A percentile compares a stretch with the other conserved stretches of the same genome.
Evolutionary conservation across 2,888 invertebrate genomes (phyloP).

Genomic region (Pyrrhosoma nymphula): DNA sequence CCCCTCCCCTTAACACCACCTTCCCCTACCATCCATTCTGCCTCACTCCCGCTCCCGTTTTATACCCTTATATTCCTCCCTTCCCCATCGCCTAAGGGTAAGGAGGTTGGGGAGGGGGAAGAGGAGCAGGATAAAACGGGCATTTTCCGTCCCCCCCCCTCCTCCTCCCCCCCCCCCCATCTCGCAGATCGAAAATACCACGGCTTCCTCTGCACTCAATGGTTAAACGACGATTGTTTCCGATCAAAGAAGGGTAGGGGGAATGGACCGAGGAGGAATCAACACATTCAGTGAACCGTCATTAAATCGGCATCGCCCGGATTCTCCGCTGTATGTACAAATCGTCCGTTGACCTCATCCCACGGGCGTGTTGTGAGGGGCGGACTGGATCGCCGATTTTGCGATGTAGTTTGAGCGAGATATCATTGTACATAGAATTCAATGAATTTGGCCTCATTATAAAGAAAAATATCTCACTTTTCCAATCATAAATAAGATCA

Average conservation of each 20-base stretch:
- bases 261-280: background rate
- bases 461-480: too few species aligned
- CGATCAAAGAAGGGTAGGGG: background rate
- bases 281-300: background rate
- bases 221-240: background rate
- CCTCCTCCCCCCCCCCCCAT: background rate
- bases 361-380: background rate
- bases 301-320: slow-evolving; percentile 4
- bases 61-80: background rate
- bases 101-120: too few species aligned
- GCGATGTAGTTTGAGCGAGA: too few species aligned
- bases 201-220: background rate
- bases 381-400: background rate
- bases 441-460: too few species aligned
- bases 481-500: too few species aligned
- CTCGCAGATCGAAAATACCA: background rate
- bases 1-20: too few species aligned
- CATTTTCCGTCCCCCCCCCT: background rate
- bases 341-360: background rate
- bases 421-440: too few species aligned
- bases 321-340: background rate
- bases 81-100: background rate
- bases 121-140: background rate
- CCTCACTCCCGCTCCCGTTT: background rate
- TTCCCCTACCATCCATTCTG: background rate